Percentiles rank a stretch among this genome's conserved stretches.
Conservation (phyloP, 2,888 invertebrate genomes). For the Dolichopus griseipennis region DNA sequence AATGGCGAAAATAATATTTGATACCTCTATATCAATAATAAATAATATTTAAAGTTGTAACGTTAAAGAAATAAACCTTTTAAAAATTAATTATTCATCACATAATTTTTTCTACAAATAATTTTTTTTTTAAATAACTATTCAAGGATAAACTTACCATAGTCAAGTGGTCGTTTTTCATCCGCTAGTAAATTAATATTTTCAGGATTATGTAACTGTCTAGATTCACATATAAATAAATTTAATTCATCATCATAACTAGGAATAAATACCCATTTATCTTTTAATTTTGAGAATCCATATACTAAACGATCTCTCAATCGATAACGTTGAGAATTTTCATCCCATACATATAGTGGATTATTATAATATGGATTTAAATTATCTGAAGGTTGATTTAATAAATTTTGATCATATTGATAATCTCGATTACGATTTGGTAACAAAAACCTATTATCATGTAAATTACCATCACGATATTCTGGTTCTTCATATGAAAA, state of each 20-base stretch:
- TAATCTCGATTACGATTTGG: slow-evolving; percentile 24
- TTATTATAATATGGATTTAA: slow-evolving; percentile 21
- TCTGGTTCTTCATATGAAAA: slow-evolving; percentile 59
- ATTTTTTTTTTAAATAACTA: no score
- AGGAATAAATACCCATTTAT: slow-evolving; percentile 77
- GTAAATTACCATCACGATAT: slow-evolving; percentile 33
- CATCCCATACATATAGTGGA: slow-evolving; percentile 32
- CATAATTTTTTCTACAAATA: no score
- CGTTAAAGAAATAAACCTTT: no score
- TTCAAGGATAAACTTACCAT: slow-evolving; percentile 60
- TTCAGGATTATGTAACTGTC: slow-evolving; percentile 44
- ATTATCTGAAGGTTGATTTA: not conserved
- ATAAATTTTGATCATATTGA: slow-evolving; percentile 14
- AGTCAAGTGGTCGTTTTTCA: slow-evolving; percentile 73
- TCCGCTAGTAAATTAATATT: slow-evolving; percentile 63
- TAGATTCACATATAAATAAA: slow-evolving; percentile 75
- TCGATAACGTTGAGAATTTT: slow-evolving; percentile 27
- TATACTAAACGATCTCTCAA: slow-evolving; percentile 71
- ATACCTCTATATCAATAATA: no score
- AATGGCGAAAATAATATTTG: no score
- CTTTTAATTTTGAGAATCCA: slow-evolving; percentile 59
- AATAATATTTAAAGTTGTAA: no score
- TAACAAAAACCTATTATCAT: slow-evolving; percentile 38
- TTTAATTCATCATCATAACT: slow-evolving; percentile 67
- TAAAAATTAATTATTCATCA: no score